Percentiles rank a stretch among this genome's conserved stretches.
Evolutionary conservation across 2,888 invertebrate genomes (phyloP).

Genomic region (Leptarthrus brevirostris): DNA sequence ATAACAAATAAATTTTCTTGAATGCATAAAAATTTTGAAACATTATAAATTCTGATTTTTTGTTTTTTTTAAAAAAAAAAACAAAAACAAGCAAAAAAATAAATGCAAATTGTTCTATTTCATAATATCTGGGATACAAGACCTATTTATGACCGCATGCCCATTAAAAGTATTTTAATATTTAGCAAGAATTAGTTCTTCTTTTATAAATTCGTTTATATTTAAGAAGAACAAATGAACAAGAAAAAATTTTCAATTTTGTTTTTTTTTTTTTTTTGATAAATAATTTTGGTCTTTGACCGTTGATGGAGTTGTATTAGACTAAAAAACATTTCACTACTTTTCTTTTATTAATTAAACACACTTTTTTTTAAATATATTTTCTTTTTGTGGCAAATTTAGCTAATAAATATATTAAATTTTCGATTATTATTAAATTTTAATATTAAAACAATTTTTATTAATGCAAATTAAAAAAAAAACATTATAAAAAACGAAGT

Average conservation of each 20-base stretch:
- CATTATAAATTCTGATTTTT: too few relatives aligned
- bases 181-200: neutral
- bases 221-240: neutral
- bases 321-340: conserved; percentile 20
- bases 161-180: neutral
- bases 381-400: conserved; percentile 24
- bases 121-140: neutral
- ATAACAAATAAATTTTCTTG: neutral
- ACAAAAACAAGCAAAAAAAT: too few relatives aligned
- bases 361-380: neutral
- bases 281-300: conserved; percentile 14
- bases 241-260: neutral
- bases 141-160: neutral
- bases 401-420: conserved; percentile 18
- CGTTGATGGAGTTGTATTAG: neutral
- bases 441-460: neutral
- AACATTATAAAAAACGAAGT: neutral
- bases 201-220: conserved; percentile 8
- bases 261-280: too few relatives aligned
- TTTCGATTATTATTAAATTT: conserved; percentile 2
- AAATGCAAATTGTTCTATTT: neutral
- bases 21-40: too few relatives aligned
- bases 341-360: conserved; percentile 15
- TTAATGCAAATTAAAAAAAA: neutral
- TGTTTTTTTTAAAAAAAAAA: neutral